Base-by-base conservation (phyloP, 2,888 invertebrate genomes). In the Bimastos eiseni region DNA sequence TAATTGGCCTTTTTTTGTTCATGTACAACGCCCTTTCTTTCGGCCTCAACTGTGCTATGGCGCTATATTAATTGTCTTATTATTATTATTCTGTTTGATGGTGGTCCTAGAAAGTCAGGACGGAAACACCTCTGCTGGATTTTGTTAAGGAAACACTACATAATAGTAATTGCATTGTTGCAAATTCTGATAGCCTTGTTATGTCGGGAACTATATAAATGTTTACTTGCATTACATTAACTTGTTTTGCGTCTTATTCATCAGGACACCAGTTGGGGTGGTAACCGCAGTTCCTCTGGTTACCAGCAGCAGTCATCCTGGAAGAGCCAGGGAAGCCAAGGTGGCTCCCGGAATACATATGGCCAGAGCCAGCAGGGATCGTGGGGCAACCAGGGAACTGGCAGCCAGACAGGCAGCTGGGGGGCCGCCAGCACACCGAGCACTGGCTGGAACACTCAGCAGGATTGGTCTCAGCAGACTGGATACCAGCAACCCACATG, bases 401-500 rank as follows among this genome's bases (percentile, higher is more conserved):
- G 89, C 89, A 89, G 89, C 89, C 34, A 34, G 44, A 19, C 55
- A 33, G 37, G 90, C 90, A 70, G 90, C 49, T 89, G 83, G 86
- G 86, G 86, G 8, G 34, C 86, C 36, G 15, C 86, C 34, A 86
- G 24, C 37, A 86, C 86, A 21, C 36, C 36, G 34, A 33, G 2
- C 34, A 34, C n/a, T 37, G 37, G 86, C 86, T 86, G 86, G 86
- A 36, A 36, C 5, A 34, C 70, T n/a, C 34, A 33, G 19, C 90
- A 89, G 37, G 90, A 55, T n/a, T 89, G 90, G 90, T 37, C 37
- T 89, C 90, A 89, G 21, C 90, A 89, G 70, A 15, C 49, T n/a
- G 90, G 90, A 38, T 89, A 55, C 33, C 88, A 91, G 90, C 92
- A 93, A 55, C 91, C 92, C 34, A 86, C 86, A 24, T 86, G 86